These are phyloP conservation scores for Chaetura pelagica DNA, from an alignment of 2,113 vertebrate genomes.

Conservation along the genomic window DNA sequence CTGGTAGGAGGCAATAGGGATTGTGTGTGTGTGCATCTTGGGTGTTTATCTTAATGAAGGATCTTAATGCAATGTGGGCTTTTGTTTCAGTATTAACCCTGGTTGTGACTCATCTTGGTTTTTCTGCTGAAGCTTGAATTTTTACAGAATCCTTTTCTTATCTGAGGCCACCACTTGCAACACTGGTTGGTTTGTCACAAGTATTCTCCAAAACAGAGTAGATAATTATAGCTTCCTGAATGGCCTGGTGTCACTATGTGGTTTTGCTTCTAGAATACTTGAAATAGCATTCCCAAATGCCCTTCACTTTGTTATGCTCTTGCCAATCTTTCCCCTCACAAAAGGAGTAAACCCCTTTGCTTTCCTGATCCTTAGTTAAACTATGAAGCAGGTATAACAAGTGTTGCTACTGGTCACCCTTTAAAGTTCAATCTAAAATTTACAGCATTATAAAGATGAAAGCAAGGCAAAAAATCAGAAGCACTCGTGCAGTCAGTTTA, in stretches of 20 bases:
- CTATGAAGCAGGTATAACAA: neutral
- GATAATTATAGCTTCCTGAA: slow-evolving; percentile 47
- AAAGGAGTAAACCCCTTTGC: neutral
- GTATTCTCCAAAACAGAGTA: slow-evolving; percentile 18
- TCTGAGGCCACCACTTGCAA: slow-evolving; percentile 36
- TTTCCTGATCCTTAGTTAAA: slow-evolving; percentile 12
- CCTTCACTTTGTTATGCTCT: slow-evolving; percentile 17
- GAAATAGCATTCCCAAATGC: slow-evolving; percentile 30
- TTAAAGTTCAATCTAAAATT: slow-evolving; percentile 39
- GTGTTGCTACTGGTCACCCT: neutral
- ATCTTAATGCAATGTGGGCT: slow-evolving; percentile 12
- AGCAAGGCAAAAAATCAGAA: neutral
- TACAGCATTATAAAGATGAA: neutral
- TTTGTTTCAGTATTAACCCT: slow-evolving; percentile 58
- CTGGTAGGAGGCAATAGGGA: slow-evolving; percentile 13
- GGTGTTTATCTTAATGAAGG: slow-evolving; percentile 47
- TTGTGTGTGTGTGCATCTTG: neutral
- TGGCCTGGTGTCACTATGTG: slow-evolving; percentile 1
- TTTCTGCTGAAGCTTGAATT: slow-evolving; percentile 46
- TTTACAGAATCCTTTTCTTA: slow-evolving; percentile 42
- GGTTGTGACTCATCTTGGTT: slow-evolving; percentile 24
- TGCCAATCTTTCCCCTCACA: neutral
- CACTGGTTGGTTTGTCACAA: slow-evolving; percentile 23
- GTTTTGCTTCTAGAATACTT: slow-evolving; percentile 45
- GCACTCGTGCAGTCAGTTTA: neutral